These are phyloP conservation scores for Rhabdornis inornatus DNA, from an alignment of 2,113 vertebrate species.

Conservation along the genomic window DNA sequence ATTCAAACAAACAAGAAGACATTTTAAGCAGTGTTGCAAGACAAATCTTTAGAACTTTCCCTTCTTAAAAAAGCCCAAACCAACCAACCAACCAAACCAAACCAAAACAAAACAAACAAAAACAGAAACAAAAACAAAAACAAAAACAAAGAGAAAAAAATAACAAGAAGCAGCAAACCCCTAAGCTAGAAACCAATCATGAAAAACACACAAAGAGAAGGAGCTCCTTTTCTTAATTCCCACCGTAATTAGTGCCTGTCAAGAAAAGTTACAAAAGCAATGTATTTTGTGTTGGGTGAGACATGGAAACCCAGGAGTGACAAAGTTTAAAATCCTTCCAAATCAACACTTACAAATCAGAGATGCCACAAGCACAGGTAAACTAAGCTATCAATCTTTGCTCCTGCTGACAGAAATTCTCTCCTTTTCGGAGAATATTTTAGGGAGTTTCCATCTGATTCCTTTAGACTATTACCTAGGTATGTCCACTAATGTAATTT, in stretches of 20 bases:
- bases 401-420: not conserved
- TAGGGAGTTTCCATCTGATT: not conserved
- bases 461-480: not conserved
- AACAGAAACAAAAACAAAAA: not conserved
- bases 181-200: not conserved
- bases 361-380: not conserved
- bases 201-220: not conserved
- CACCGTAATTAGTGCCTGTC: accelerated
- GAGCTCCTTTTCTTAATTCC: not conserved
- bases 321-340: not conserved
- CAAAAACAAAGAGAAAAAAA: not conserved
- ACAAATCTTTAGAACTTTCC: not conserved
- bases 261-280: not conserved
- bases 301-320: not conserved
- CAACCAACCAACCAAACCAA: accelerated
- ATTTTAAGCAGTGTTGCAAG: not conserved
- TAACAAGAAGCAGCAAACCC: accelerated
- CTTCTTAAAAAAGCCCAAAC: not conserved
- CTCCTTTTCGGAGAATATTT: not conserved
- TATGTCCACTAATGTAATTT: not conserved
- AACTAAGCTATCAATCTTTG: not conserved
- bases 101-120: not conserved
- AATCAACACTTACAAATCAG: not conserved
- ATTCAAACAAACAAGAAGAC: not conserved
- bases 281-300: not conserved